Conservation (phyloP, 2,888 invertebrate species). For the Microctonus aethiopoides region DNA sequence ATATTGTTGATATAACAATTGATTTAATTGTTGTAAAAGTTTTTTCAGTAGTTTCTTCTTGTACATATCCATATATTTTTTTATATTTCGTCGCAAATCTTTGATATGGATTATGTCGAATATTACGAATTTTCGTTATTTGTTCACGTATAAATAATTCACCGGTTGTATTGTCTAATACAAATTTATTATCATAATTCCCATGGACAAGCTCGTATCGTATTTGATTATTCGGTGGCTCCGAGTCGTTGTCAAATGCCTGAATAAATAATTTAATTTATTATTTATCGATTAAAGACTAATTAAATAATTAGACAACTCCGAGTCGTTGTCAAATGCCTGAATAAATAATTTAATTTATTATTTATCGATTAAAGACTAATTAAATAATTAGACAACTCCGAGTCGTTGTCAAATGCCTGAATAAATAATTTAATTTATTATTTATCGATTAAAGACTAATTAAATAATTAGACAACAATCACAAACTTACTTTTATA, state of each 20-base stretch:
- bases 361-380: no score
- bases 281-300: not conserved
- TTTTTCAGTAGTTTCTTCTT: constrained; percentile 1
- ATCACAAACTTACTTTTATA: constrained; percentile 70
- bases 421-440: not conserved
- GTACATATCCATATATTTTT: constrained; percentile 36
- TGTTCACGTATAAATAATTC: constrained; percentile 75
- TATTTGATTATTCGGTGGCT: constrained; percentile 86
- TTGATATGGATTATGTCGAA: constrained; percentile 51
- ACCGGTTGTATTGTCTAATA: constrained; percentile 80
- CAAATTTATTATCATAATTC: constrained; percentile 80
- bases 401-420: no score
- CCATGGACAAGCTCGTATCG: constrained; percentile 85
- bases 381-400: no score
- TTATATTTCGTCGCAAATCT: constrained; percentile 42
- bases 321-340: no score
- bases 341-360: no score
- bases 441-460: not conserved
- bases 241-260: constrained; percentile 86
- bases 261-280: constrained; percentile 43
- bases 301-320: not conserved
- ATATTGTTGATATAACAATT: constrained; percentile 25
- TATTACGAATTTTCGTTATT: constrained; percentile 59
- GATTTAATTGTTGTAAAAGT: constrained; percentile 17
- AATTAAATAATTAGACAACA: not conserved